Evolutionary conservation across 1,140 invertebrate species (phyloP), one percentile per base, ranked within the genome.

Genomic region (Drosophila kurseongensis): DNA sequence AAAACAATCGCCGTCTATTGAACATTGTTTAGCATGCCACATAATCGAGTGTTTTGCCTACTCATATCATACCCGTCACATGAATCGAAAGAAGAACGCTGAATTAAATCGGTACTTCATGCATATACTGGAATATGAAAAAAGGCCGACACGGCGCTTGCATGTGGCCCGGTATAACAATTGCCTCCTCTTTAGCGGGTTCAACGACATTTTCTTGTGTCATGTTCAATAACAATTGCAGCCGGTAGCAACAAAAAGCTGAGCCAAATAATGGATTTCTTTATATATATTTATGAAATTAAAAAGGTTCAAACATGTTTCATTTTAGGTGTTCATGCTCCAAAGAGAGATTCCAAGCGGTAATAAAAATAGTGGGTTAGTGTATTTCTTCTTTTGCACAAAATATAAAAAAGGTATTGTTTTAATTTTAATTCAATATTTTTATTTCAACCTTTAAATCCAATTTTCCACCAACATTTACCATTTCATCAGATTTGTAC

Each of bases 211-310:
- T 73, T 75, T 75, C 59, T 54, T 23, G 40, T 50, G 73, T 68
- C 40, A 78, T 80, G 54, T 84, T 90, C 85, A 85, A 85, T 90
- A 81, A 85, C 75, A 82, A 62, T 74, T 80, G 73, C 63, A 90
- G 55, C 56, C 41, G 52, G 29, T 51, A 54, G 42, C n/a, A 45
- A 14, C n/a, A 57, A 78, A 65, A 61, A 44, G 8, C 7, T 8
- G 38, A 75, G 56, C 16, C 36, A 61, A 75, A 41, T 18, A 62
- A 63, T 60, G 57, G 10, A 65, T 63, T 41, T 13, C 10, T 38
- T 23, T 10, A 60, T 7, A 32, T 32, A 32, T 32, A 2, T 32
- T 23, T 23, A 23, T 23, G 23, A 32, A 32, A 32, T 32, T 6
- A 7, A 7, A 8, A 7, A 1, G 29, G 29, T 32, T 32, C 8